A percentile compares a stretch with the other conserved stretches of the same genome.
Evolutionary conservation across 2,888 invertebrate genomes (phyloP).

Genomic region (Ligdia adustata): DNA sequence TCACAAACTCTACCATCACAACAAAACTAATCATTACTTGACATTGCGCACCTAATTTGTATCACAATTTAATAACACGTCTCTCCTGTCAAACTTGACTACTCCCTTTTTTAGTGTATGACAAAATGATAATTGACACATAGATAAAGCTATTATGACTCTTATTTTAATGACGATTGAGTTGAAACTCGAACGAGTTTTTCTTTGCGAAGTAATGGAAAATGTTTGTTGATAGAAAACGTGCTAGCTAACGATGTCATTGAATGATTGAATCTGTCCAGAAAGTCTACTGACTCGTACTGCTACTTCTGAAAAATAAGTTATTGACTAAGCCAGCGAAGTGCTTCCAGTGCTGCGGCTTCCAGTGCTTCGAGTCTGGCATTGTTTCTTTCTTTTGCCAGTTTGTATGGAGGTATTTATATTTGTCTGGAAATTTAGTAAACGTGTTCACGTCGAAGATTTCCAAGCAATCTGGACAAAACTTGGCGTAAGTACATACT

Average conservation of each 20-base stretch:
- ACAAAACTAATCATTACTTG: conserved; percentile 67
- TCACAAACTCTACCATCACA: conserved; percentile 29
- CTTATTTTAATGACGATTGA: conserved; percentile 17
- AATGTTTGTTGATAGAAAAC: conserved; percentile 40
- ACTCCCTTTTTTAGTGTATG: conserved; percentile 48
- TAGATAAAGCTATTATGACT: conserved; percentile 1
- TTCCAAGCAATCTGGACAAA: too few species aligned
- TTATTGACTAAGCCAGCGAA: too few species aligned
- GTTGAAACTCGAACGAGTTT: conserved; percentile 29
- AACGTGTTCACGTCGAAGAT: too few species aligned
- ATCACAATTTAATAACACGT: conserved; percentile 77
- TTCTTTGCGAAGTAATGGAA: neutral
- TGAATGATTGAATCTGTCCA: conserved; percentile 45
- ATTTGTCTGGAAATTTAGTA: too few species aligned
- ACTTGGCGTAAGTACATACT: too few species aligned
- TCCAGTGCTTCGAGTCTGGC: too few species aligned
- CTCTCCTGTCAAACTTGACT: conserved; percentile 63
- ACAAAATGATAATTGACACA: conserved; percentile 35
- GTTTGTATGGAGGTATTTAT: too few species aligned
- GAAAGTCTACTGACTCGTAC: conserved; percentile 8
- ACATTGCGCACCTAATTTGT: conserved; percentile 64
- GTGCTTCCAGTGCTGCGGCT: too few species aligned
- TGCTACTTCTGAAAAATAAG: too few species aligned
- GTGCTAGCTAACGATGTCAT: conserved; percentile 70
- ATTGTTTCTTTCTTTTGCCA: too few species aligned